These are phyloP conservation scores for Cranoglanis bouderius DNA, from an alignment of 2,113 vertebrate species.

Conservation along the genomic window DNA sequence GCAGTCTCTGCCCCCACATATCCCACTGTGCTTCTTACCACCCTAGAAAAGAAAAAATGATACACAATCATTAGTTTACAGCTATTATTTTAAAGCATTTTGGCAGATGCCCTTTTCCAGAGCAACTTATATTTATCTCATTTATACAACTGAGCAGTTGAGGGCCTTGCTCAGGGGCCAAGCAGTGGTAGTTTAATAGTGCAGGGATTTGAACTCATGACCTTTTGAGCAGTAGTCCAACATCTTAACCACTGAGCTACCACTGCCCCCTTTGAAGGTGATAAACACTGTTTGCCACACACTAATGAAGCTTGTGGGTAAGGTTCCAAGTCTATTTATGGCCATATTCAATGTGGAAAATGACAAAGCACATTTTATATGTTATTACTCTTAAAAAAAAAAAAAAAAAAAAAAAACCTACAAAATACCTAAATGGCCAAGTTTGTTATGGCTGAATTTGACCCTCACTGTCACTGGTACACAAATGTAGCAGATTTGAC, in stretches of 20 bases:
- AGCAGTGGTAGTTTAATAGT: too few species aligned
- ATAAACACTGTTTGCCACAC: background rate
- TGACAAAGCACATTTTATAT: background rate
- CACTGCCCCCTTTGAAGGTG: background rate
- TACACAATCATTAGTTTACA: background rate
- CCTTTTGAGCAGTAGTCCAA: too few species aligned
- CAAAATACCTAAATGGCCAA: background rate
- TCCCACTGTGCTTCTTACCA: constrained; percentile 84
- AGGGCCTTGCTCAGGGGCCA: too few species aligned
- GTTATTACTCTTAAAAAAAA: background rate
- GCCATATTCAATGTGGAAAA: background rate
- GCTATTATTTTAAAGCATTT: background rate
- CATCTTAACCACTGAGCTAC: too few species aligned
- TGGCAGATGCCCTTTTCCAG: too few species aligned
- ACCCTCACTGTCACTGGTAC: background rate
- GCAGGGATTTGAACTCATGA: too few species aligned
- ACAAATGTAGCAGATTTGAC: background rate
- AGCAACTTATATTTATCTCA: too few species aligned
- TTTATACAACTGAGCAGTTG: too few species aligned
- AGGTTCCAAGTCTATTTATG: background rate
- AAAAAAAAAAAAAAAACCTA: background rate
- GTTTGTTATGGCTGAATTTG: background rate
- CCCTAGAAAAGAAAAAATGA: constrained; percentile 75
- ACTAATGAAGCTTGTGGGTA: background rate
- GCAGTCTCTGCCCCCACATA: constrained; percentile 95